phyloP scores from a whole-genome alignment of 2,888 invertebrate genomes.

The Ormyrus pomaceus region DNA sequence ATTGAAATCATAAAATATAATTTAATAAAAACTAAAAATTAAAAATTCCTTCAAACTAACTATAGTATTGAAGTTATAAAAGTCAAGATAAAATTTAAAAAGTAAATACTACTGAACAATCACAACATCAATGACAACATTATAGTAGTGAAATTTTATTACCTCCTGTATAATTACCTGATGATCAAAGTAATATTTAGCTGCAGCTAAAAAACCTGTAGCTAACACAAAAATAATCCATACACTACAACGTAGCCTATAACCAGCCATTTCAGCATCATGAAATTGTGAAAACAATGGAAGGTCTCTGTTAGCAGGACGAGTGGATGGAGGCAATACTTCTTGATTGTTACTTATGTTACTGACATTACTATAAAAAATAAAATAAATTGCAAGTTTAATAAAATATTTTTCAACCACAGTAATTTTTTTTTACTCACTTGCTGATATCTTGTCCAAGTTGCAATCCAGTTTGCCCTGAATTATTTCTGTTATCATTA shows the following conservation, averaged over 20 bases:
- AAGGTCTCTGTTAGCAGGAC: conserved; percentile 64
- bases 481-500: conserved; percentile 61
- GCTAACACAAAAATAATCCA: conserved; percentile 84
- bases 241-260: conserved; percentile 80
- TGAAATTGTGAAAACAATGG: conserved; percentile 82
- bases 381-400: conserved; percentile 3
- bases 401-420: background rate
- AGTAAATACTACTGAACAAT: too few species aligned
- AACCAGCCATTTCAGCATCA: conserved; percentile 79
- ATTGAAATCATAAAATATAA: too few species aligned
- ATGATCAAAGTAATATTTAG: conserved; percentile 85
- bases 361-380: conserved; percentile 65
- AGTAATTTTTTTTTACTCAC: conserved; percentile 64
- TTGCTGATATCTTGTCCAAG: conserved; percentile 64
- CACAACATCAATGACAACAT: too few species aligned
- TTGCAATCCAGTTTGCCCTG: conserved; percentile 60
- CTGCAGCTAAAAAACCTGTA: conserved; percentile 83
- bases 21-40: too few species aligned
- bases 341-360: conserved; percentile 67
- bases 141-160: too few species aligned
- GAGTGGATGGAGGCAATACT: conserved; percentile 63
- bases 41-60: too few species aligned
- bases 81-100: too few species aligned
- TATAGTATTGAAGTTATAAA: too few species aligned
- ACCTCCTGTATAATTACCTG: conserved; percentile 75